These are phyloP conservation scores for Megamerina dolium DNA, from an alignment of 2,888 invertebrate species.

Conservation along the genomic window DNA sequence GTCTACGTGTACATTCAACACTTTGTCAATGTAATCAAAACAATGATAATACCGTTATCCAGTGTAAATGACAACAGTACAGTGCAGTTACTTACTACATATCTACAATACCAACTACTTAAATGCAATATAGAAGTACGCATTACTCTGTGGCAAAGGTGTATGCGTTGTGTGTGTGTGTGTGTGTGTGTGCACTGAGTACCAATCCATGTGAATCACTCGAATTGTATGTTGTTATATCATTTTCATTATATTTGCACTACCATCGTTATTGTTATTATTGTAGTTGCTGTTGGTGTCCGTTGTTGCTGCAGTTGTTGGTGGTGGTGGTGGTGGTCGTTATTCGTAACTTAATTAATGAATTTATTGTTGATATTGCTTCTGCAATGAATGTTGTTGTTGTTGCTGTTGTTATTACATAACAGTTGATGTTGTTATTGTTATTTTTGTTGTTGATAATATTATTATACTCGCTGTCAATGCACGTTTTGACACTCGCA, in stretches of 20 bases:
- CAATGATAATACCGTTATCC: too few relatives aligned
- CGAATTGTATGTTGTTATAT: slow-evolving; percentile 2
- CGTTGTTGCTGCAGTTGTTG: slow-evolving; percentile 12
- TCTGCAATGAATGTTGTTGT: too few relatives aligned
- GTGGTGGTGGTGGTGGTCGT: slow-evolving; percentile 1
- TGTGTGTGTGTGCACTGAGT: slow-evolving; percentile 8
- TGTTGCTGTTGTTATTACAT: background rate
- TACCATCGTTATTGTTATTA: slow-evolving; percentile 11
- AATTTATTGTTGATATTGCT: slow-evolving; percentile 13
- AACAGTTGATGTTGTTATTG: too few relatives aligned
- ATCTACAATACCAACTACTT: background rate
- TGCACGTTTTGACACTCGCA: too few relatives aligned
- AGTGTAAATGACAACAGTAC: background rate
- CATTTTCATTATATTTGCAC: slow-evolving; percentile 8
- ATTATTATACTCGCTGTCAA: too few relatives aligned
- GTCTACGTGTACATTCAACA: background rate
- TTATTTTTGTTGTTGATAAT: too few relatives aligned
- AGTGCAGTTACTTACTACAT: background rate
- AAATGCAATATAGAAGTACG: background rate
- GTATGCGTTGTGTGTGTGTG: too few relatives aligned
- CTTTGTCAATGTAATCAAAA: background rate
- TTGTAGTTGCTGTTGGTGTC: slow-evolving; percentile 13
- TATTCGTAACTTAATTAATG: slow-evolving; percentile 23
- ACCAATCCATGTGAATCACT: background rate
- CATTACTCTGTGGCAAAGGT: too few relatives aligned